Evolutionary conservation across 2,888 invertebrate species (phyloP).

Genomic region (Polyommatus iphigenia): DNA sequence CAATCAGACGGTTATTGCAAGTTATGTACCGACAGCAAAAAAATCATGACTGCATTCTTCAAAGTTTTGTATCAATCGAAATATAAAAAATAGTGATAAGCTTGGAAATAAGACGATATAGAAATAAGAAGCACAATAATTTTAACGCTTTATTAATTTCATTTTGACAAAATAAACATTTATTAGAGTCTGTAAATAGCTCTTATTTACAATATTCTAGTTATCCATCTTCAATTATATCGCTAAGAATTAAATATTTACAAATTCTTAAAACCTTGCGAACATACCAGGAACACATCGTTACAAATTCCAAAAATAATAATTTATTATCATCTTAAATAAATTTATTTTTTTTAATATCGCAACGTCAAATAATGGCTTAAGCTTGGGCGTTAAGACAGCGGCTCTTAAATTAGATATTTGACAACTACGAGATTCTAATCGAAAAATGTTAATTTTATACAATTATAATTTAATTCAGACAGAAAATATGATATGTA

Average conservation of each 20-base stretch:
- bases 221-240: conserved; percentile 10
- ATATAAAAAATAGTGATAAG: not conserved
- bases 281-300: conserved; percentile 3
- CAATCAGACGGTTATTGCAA: too few species aligned
- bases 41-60: not conserved
- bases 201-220: conserved; percentile 34
- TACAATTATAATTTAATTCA: conserved; percentile 18
- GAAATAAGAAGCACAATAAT: conserved; percentile 2
- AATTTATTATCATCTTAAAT: not conserved
- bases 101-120: not conserved
- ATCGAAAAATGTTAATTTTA: conserved; percentile 8
- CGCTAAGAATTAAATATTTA: conserved; percentile 6
- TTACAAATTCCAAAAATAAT: conserved; percentile 2
- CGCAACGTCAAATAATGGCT: conserved; percentile 12
- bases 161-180: conserved; percentile 34
- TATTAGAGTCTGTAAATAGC: conserved; percentile 32
- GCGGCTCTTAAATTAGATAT: not conserved
- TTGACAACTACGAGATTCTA: conserved; percentile 27
- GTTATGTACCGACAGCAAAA: not conserved
- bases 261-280: conserved; percentile 18
- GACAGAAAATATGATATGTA: conserved; percentile 25
- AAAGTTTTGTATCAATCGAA: not conserved
- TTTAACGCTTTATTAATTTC: conserved; percentile 34
- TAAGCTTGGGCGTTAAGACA: conserved; percentile 30
- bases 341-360: not conserved